These are phyloP conservation scores for Leptoclinus maculatus DNA, from an alignment of 2,797 vertebrate species.

Conservation along the genomic window DNA sequence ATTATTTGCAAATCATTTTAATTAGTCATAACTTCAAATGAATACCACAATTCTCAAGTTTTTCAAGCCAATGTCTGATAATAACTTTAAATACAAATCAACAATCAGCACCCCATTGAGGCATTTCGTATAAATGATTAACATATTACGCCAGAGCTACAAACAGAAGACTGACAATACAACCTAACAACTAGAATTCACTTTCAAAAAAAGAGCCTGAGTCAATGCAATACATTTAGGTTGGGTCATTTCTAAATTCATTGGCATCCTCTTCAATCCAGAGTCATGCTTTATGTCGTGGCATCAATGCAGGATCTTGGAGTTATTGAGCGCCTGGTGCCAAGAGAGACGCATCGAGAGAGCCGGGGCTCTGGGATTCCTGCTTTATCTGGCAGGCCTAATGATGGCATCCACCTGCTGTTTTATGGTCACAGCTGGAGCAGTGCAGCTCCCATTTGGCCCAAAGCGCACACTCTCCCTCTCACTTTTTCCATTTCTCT, in stretches of 20 bases:
- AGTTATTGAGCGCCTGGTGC: slow-evolving; percentile 85
- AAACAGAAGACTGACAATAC: background rate
- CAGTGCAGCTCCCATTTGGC: slow-evolving; percentile 81
- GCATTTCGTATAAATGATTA: background rate
- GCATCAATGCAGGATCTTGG: slow-evolving; percentile 71
- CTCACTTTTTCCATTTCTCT: slow-evolving; percentile 81
- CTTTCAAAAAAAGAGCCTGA: background rate
- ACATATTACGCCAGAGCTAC: background rate
- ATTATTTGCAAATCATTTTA: background rate
- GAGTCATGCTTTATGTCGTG: slow-evolving; percentile 60
- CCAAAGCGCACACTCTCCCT: slow-evolving; percentile 60
- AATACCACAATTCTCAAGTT: background rate
- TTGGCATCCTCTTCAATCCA: slow-evolving; percentile 7
- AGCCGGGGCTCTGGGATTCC: slow-evolving; percentile 84
- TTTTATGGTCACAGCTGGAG: slow-evolving; percentile 99
- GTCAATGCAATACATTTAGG: slow-evolving; percentile 2
- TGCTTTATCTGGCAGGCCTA: slow-evolving; percentile 96
- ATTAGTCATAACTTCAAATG: background rate
- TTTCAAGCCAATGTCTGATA: background rate
- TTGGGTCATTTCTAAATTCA: slow-evolving; percentile 29
- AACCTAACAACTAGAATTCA: background rate
- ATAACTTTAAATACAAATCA: background rate
- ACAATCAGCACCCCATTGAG: background rate
- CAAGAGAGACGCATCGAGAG: slow-evolving; percentile 89
- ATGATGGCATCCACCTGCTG: slow-evolving; percentile 99